A percentile compares a stretch with the other conserved stretches of the same genome.
phyloP scores from a whole-genome alignment of 2,888 invertebrate species.

The Calliphora vomitoria region DNA sequence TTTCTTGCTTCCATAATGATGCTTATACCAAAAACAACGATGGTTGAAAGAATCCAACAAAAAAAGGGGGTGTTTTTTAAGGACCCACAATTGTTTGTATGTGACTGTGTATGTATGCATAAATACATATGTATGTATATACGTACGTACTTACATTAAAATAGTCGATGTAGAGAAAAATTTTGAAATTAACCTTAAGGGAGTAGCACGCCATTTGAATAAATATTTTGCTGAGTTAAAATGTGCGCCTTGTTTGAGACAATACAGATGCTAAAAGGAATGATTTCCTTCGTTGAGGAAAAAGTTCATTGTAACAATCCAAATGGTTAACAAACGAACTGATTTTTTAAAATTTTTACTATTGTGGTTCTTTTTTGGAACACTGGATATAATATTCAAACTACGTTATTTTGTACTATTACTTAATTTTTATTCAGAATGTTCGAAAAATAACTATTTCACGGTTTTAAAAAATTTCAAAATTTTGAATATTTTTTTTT shows the following conservation, averaged over 20 bases:
- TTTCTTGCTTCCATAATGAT: slow-evolving; percentile 53
- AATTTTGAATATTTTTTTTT: too few relatives aligned
- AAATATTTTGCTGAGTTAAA: slow-evolving; percentile 76
- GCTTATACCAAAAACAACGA: slow-evolving; percentile 40
- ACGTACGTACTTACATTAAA: neutral
- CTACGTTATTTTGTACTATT: too few relatives aligned
- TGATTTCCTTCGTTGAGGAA: slow-evolving; percentile 10
- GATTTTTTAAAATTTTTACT: too few relatives aligned
- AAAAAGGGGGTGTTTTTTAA: slow-evolving; percentile 57
- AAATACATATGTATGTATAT: neutral
- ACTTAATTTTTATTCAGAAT: too few relatives aligned
- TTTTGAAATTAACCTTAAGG: slow-evolving; percentile 81
- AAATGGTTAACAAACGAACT: too few relatives aligned
- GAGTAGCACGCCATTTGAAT: slow-evolving; percentile 81
- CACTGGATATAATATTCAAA: too few relatives aligned
- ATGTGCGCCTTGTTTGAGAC: slow-evolving; percentile 42
- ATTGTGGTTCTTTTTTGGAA: too few relatives aligned
- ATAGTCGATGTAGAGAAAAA: slow-evolving; percentile 62
- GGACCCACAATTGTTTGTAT: slow-evolving; percentile 30
- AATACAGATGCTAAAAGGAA: neutral
- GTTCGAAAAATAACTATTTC: too few relatives aligned
- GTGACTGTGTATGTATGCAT: neutral
- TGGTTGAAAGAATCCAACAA: slow-evolving; percentile 32
- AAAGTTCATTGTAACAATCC: neutral
- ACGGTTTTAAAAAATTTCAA: too few relatives aligned